These are phyloP conservation scores for Nipponia nippon DNA, from an alignment of 2,113 vertebrate genomes.

Conservation along the genomic window DNA sequence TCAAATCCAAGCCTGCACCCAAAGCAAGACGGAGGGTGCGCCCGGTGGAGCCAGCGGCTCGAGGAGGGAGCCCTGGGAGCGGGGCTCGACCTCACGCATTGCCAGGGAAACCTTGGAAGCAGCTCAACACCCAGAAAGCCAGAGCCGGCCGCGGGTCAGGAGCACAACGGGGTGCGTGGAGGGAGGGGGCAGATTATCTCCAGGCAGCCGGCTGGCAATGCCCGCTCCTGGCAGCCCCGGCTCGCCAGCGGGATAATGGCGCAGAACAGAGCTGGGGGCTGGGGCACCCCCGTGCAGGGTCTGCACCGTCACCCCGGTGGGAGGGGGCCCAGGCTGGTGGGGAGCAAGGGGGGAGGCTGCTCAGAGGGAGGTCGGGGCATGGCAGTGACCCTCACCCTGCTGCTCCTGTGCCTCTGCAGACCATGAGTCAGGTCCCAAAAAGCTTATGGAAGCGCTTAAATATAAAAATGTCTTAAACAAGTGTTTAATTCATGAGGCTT, in stretches of 20 bases:
- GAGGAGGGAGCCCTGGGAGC: background rate
- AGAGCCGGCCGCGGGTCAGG: background rate
- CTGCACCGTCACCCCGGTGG: fast-evolving
- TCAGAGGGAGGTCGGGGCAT: fast-evolving
- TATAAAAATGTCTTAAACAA: background rate
- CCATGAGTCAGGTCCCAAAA: background rate
- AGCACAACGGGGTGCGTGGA: background rate
- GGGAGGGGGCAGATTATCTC: constrained; percentile 37
- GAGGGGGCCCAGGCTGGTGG: background rate
- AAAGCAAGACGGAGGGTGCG: background rate
- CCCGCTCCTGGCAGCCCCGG: background rate
- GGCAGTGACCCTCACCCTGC: background rate
- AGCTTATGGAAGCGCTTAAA: background rate
- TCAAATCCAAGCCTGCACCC: background rate
- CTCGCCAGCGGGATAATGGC: background rate
- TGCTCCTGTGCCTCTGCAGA: background rate
- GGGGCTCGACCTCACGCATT: background rate
- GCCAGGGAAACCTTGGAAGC: constrained; percentile 26
- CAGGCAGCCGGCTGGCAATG: constrained; percentile 39
- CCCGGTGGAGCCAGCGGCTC: background rate
- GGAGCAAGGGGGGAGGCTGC: background rate
- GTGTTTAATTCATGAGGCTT: background rate
- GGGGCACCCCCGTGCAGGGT: background rate
- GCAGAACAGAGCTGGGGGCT: background rate
- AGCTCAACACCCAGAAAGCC: background rate